Base-by-base conservation (phyloP, 2,797 vertebrate genomes). In the Hemitrygon akajei region DNA sequence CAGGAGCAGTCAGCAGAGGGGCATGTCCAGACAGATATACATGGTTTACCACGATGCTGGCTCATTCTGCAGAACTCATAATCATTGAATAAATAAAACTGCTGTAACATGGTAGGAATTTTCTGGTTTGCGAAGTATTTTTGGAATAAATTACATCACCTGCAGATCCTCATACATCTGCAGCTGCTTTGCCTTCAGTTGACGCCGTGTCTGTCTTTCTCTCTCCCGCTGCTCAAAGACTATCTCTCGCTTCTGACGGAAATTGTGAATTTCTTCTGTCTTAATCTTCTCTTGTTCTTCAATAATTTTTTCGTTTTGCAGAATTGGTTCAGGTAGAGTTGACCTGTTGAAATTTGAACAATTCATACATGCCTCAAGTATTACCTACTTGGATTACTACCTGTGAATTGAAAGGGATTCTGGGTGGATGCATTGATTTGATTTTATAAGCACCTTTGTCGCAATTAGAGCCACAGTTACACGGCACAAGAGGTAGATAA, bases 181-280 rank as follows among this genome's bases (percentile, higher is more conserved):
- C 94, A 97, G 94, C 94, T 97, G 95, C 87, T 92, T 94, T 89
- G 95, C 95, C 95, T 97, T 98, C 87, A 97, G 93, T 89, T 96
- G 95, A 56, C 94, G 94, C 73, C 96, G 96, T 34, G 95, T 94
- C n/a, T 95, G 95, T 94, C 95, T 94, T 94, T 97, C 96, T 76
- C 96, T 94, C 87, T 96, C 94, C 75, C 96, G 97, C 93, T 96
- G 94, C 94, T 98, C 96, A 91, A 97, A 95, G 92, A 97, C 71
- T 10, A 95, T 95, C 25, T 95, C 95, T 80, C 96, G 96, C 47
- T 97, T 94, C 94, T 98, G 93, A 40, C 96, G 97, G 95, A 97
- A 99, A 93, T 93, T 95, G 94, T 97, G 97, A 92, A 98, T 96
- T 95, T 97, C 97, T 94, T 98, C 98, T 0, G 95, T 95, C 94